These are phyloP conservation scores for Cherax quadricarinatus DNA, from an alignment of 1,140 invertebrate species.

Conservation along the genomic window DNA sequence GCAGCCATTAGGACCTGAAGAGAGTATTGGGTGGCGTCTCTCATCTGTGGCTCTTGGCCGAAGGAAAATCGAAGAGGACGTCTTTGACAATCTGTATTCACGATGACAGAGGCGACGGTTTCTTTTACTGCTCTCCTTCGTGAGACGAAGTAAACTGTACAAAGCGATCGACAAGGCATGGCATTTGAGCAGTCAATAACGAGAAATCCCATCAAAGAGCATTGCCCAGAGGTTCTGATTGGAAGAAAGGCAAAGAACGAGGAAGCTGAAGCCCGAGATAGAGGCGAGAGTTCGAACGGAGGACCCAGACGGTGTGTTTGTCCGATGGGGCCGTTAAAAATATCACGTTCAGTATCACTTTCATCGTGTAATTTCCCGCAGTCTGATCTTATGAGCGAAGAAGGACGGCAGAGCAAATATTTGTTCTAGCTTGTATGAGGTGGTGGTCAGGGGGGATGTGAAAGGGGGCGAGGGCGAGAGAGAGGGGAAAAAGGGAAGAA, in stretches of 20 bases:
- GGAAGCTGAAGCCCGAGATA: background rate
- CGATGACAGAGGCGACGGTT: too few species aligned
- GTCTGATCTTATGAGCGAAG: slow-evolving; percentile 70
- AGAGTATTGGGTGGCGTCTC: slow-evolving; percentile 55
- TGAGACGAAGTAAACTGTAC: too few species aligned
- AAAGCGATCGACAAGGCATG: too few species aligned
- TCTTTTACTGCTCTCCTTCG: too few species aligned
- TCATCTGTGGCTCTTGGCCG: background rate
- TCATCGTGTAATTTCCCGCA: slow-evolving; percentile 68
- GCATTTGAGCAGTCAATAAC: too few species aligned
- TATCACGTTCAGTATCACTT: slow-evolving; percentile 68
- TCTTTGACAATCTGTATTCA: background rate
- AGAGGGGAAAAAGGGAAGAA: background rate
- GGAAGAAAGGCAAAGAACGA: background rate
- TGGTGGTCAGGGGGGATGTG: background rate
- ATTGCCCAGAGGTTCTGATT: too few species aligned
- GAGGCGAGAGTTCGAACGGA: background rate
- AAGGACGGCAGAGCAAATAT: slow-evolving; percentile 61
- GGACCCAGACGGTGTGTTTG: slow-evolving; percentile 43
- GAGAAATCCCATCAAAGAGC: too few species aligned
- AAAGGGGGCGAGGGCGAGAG: background rate
- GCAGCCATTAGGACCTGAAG: slow-evolving; percentile 23
- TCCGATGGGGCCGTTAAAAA: slow-evolving; percentile 62
- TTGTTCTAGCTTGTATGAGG: slow-evolving; percentile 57
- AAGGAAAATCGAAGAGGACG: background rate